A percentile compares a stretch with the other conserved stretches of the same genome.
These are phyloP conservation scores for Petaurus breviceps DNA, from an alignment of 2,113 vertebrate genomes.

Conservation along the genomic window DNA sequence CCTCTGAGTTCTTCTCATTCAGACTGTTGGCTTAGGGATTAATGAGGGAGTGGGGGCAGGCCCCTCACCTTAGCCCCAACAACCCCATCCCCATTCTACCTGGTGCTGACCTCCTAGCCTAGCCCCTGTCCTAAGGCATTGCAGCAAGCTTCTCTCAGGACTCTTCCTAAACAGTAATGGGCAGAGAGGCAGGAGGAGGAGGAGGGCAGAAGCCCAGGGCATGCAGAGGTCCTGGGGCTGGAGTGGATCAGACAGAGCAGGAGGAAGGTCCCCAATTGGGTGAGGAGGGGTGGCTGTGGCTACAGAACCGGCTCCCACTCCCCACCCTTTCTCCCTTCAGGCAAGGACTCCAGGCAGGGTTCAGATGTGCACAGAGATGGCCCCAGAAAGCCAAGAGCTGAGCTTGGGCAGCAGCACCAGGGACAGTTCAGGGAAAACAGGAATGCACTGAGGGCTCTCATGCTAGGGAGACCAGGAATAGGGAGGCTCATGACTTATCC, in stretches of 20 bases:
- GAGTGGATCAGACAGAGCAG: neutral
- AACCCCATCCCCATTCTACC: neutral
- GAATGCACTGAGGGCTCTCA: neutral
- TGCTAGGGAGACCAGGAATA: neutral
- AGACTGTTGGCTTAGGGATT: neutral
- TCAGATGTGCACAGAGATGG: neutral
- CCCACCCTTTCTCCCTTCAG: neutral
- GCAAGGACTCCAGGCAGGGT: neutral
- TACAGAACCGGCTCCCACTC: neutral
- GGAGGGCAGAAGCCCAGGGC: neutral
- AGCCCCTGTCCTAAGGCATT: neutral
- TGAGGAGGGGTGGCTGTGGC: neutral
- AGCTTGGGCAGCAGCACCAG: constrained; percentile 76
- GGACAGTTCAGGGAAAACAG: neutral
- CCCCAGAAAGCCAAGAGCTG: neutral
- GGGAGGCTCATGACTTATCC: neutral
- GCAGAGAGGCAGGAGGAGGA: neutral
- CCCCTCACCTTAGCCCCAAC: neutral
- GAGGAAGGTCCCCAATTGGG: neutral
- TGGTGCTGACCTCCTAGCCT: neutral
- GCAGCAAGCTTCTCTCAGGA: neutral
- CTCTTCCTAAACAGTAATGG: neutral
- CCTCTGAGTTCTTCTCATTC: neutral
- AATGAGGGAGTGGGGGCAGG: neutral
- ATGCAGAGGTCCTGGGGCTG: neutral